Percentiles rank a stretch among this genome's conserved stretches.
These are phyloP conservation scores for Bos taurus DNA, from an alignment of 2,113 vertebrate genomes.

Conservation along the genomic window ARS-UCD2.0 NC_037346.1:60410501-60411000, in stretches of 20 bases:
- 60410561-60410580: not conserved
- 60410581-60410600: not conserved
- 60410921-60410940: not conserved
- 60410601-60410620: not conserved
- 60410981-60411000: no score
- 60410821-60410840: accelerated
- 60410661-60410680: not conserved
- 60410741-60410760: no score
- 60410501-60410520: not conserved
- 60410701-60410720: no score
- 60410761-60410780: not conserved
- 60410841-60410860: not conserved
- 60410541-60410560: not conserved
- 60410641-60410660: not conserved
- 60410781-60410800: not conserved
- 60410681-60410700: accelerated
- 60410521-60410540: not conserved
- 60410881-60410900: not conserved
- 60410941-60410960: not conserved
- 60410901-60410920: not conserved
- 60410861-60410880: not conserved
- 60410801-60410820: accelerated
- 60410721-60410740: not conserved
- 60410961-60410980: not conserved
- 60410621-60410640: not conserved